phyloP scores from a whole-genome alignment of 2,888 invertebrate genomes.

The Acleris literana region DNA sequence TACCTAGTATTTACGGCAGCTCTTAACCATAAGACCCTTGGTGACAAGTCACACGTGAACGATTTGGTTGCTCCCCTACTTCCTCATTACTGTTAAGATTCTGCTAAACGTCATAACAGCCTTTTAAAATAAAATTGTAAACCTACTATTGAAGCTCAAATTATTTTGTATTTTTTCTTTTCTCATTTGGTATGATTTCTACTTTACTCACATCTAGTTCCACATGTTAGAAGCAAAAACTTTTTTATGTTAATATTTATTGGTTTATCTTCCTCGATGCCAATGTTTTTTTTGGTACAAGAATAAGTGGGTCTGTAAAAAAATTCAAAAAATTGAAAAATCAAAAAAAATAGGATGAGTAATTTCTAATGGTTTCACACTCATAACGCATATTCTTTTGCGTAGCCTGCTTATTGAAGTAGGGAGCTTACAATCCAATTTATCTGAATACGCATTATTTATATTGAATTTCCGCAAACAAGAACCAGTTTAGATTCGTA shows the following conservation, averaged over 20 bases:
- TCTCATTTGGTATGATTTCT: too few relatives aligned
- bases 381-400: too few relatives aligned
- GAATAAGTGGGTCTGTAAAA: too few relatives aligned
- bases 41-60: constrained; percentile 59
- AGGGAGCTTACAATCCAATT: constrained; percentile 19
- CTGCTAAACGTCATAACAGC: background rate
- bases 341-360: too few relatives aligned
- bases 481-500: constrained; percentile 47
- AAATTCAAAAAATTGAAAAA: too few relatives aligned
- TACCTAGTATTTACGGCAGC: constrained; percentile 54
- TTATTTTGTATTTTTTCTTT: too few relatives aligned
- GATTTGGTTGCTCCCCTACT: constrained; percentile 46
- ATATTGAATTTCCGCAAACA: constrained; percentile 29
- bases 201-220: too few relatives aligned
- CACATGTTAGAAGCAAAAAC: too few relatives aligned
- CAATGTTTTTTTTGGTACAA: too few relatives aligned
- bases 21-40: constrained; percentile 53
- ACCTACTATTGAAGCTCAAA: background rate
- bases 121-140: background rate
- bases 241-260: too few relatives aligned
- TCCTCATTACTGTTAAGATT: constrained; percentile 53
- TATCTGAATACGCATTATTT: constrained; percentile 12
- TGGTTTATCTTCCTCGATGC: too few relatives aligned
- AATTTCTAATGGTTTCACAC: too few relatives aligned
- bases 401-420: background rate